phyloP scores from a whole-genome alignment of 2,888 invertebrate species.

The Drosophila mayaguana region DNA sequence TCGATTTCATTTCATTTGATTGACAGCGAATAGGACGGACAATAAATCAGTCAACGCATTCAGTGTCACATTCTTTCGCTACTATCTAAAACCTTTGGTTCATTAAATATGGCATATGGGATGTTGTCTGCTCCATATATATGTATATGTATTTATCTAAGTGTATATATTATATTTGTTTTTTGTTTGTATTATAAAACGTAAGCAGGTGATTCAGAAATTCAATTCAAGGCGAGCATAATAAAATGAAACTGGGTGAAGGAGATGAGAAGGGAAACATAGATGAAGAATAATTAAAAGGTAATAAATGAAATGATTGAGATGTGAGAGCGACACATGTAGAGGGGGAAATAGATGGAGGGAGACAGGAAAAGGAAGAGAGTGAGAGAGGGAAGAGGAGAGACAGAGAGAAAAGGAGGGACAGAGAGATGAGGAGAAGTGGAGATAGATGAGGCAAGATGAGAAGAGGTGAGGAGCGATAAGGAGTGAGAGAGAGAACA shows the following conservation, averaged over 20 bases:
- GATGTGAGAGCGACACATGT: too few species aligned
- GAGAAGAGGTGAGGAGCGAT: not conserved
- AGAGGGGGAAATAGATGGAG: not conserved
- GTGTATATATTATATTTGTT: not conserved
- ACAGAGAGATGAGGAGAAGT: not conserved
- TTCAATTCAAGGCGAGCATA: too few species aligned
- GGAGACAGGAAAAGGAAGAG: not conserved
- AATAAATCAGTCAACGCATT: conserved; percentile 36
- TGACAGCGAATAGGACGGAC: conserved; percentile 29
- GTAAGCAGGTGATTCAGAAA: not conserved
- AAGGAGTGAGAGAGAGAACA: too few species aligned
- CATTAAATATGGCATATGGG: not conserved
- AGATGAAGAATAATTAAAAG: too few species aligned
- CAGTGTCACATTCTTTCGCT: conserved; percentile 17
- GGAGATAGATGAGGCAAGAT: not conserved
- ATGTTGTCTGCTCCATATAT: not conserved
- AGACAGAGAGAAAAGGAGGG: not conserved
- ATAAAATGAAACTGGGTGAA: too few species aligned
- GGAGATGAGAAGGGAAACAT: not conserved
- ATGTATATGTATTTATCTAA: not conserved
- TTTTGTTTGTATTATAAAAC: not conserved
- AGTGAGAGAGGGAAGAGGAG: not conserved
- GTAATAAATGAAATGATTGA: too few species aligned
- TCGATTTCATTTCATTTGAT: conserved; percentile 28
- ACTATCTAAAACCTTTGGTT: conserved; percentile 5